Conservation (phyloP, 1,140 invertebrate genomes). For the Drosophila persimilis region DNA sequence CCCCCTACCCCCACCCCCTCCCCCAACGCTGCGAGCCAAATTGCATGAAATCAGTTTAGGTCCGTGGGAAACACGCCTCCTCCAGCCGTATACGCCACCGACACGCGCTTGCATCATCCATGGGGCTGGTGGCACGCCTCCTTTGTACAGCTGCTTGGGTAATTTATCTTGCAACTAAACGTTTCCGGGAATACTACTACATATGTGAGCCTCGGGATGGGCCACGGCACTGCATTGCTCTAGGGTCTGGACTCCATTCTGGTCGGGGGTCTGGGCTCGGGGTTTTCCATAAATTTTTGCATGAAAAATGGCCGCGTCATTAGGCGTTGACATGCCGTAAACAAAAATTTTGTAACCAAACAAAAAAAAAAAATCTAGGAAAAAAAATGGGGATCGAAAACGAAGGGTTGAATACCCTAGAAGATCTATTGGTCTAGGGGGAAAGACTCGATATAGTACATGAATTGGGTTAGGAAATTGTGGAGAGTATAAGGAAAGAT, state of each 20-base stretch:
- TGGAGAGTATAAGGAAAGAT: too few species aligned
- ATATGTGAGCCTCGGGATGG: too few species aligned
- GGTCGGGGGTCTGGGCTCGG: too few species aligned
- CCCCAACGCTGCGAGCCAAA: conserved; percentile 73
- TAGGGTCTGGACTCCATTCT: too few species aligned
- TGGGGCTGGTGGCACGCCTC: conserved; percentile 4
- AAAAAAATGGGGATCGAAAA: conserved; percentile 50
- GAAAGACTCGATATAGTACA: too few species aligned
- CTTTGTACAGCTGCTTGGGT: conserved; percentile 45
- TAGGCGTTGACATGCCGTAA: conserved; percentile 78
- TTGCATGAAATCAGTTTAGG: conserved; percentile 80
- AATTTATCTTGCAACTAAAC: conserved; percentile 79
- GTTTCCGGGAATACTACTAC: conserved; percentile 49
- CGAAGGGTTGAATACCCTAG: neutral
- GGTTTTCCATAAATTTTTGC: conserved; percentile 30
- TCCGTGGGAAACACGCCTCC: conserved; percentile 9
- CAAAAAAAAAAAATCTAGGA: conserved; percentile 22
- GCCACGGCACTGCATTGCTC: too few species aligned
- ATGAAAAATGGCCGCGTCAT: conserved; percentile 77
- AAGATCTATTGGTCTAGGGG: too few species aligned
- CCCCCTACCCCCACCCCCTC: conserved; percentile 28
- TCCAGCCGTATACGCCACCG: neutral
- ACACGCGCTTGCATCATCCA: conserved; percentile 25
- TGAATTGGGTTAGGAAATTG: too few species aligned
- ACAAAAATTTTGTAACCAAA: conserved; percentile 61